Evolutionary conservation across 2,113 vertebrate species (phyloP), one percentile per base, ranked within the genome.

Genomic region (Percina caprodes): DNA sequence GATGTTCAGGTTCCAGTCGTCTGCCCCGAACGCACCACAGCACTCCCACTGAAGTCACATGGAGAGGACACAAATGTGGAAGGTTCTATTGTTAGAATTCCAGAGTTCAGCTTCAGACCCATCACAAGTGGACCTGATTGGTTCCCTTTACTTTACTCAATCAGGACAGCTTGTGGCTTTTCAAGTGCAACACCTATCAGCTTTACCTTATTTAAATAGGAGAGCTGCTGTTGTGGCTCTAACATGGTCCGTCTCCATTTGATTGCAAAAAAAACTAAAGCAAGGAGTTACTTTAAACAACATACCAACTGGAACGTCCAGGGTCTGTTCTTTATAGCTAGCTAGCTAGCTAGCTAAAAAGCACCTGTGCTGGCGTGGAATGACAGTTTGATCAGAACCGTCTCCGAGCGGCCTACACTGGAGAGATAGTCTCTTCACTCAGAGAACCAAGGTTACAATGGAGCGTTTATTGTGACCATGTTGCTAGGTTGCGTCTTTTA

Each of bases 1-100:
- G 93, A 99, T 97, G 93, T 99, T 99, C 76, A 99, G 96, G 94
- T 99, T 97, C 98, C 98, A 99, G 91, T 99, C 98, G 65, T 98
- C 96, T 1, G 98, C 96, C 91, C 96, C 96, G 79, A 98, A 98
- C 23, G 98, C 98, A 24, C 98, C 98, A 75, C 98, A 99, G 92
- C 98, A 99, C 59, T 98, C 96, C 98, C 98, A 99, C 98, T 99
- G 79, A 6, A 42, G 79, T 1, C 24, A 48, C 35, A 51, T n/a
- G 30, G 2, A 55, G 14, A 58, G 24, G 16, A 39, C 10, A 51
- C 14, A 12, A 39, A 14, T 0, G 16, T 51, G 26, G 4, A 24
- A 30, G 2, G 1, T 0, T 24, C 8, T 39, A 5, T 7, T 19
- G 51, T 16, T 21, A 16, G 26, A 4, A 42, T 54, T 63, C 10